Evolutionary conservation across 2,113 vertebrate genomes (phyloP), one percentile per base, ranked within the genome.

Genomic region (Xerus inauris): DNA sequence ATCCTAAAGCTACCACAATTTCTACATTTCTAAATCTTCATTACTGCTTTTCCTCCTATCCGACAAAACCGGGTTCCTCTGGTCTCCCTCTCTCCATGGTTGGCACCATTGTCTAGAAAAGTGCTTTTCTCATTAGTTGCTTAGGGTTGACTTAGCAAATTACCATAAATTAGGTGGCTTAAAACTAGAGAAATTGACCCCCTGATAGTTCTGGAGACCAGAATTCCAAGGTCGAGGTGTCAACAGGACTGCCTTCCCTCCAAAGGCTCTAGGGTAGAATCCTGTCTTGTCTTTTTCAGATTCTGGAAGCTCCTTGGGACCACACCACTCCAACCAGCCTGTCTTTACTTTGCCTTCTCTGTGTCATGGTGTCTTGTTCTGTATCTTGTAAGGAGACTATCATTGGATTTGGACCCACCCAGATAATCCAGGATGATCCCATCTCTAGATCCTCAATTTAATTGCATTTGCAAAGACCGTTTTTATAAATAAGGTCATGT

Each of bases 21-120:
- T 38, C 49, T 51, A 7, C 5, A 30, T 87, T 69, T 90, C 57
- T 16, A 20, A 47, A 47, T 82, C 40, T 69, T 54, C 89, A 81
- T 65, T 45, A 6, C 0, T 11, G 9, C 13, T 49, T 42, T 75
- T 24, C 16, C 17, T 81, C 51, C 9, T 10, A n/a, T 40, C 54
- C 54, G n/a, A 6, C 13, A 38, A 59, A 11, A 24, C 57, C 2
- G 2, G 7, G 38, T 24, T 38, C 26, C 22, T 35, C 40, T 0
- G 0, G 0, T 1, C 1, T 8, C 26, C 62, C 7, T 3, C 1
- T 20, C 47, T 40, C 38, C 12, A 2, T 1, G 17, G 45, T 2
- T 8, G 17, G 45, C 42, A 8, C 3, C 1, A 1, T 10, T 40
- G 49, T 5, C 26, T 6, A 1, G n/a, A 83, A 69, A 67, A 3